A percentile compares a stretch with the other conserved stretches of the same genome.
These are phyloP conservation scores for Pterocles orientalis DNA, from an alignment of 2,113 vertebrate species.

Conservation along the genomic window DNA sequence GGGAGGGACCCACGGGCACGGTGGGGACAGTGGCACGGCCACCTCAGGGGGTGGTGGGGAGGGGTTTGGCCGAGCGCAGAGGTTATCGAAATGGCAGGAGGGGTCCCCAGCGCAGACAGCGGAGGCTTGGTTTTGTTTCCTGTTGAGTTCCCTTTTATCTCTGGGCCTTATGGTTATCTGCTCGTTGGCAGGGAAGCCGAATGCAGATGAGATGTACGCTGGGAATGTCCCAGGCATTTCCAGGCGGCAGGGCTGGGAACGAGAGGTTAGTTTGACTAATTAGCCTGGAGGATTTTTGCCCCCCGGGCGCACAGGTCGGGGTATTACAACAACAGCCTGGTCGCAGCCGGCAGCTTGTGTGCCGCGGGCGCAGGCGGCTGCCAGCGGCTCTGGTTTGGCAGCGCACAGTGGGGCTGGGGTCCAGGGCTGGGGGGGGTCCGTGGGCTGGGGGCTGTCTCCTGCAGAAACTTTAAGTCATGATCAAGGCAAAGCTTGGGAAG, in stretches of 20 bases:
- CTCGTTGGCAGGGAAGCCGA: background rate
- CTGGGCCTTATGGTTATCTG: conserved; percentile 12
- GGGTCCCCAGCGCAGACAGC: background rate
- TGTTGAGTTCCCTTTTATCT: background rate
- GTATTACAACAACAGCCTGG: background rate
- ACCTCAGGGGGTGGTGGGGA: background rate
- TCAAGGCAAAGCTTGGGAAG: background rate
- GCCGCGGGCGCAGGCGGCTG: conserved; percentile 25
- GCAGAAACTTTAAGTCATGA: rapidly evolving
- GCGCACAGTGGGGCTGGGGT: background rate
- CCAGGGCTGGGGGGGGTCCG: background rate
- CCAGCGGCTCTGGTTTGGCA: background rate
- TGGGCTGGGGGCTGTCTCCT: background rate
- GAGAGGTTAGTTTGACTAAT: background rate
- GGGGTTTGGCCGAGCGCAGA: background rate
- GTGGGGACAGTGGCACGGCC: too few species aligned
- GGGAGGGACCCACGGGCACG: too few species aligned
- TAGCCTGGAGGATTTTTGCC: conserved; percentile 1
- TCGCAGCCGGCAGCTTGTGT: background rate
- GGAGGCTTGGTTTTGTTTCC: background rate
- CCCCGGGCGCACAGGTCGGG: background rate
- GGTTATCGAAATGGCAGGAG: background rate
- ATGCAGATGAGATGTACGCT: background rate
- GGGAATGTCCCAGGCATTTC: background rate
- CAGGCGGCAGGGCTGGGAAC: background rate